Percentiles rank a stretch among this genome's conserved stretches.
These are phyloP conservation scores for Metalampra italica DNA, from an alignment of 2,888 invertebrate species.

Conservation along the genomic window DNA sequence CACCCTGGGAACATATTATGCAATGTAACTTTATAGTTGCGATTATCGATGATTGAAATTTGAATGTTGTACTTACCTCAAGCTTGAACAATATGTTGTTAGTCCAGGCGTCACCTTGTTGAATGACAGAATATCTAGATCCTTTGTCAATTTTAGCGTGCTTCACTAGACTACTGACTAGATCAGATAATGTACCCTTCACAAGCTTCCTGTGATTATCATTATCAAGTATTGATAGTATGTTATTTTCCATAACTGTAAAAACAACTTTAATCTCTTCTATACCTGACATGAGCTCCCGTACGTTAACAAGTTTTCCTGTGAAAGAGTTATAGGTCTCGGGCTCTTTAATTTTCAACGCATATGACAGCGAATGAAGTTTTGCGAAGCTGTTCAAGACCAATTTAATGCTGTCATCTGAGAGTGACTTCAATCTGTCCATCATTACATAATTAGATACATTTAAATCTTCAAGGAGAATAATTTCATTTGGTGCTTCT, in stretches of 20 bases:
- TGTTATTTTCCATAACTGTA: not conserved
- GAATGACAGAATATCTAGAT: constrained; percentile 10
- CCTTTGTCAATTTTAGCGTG: not conserved
- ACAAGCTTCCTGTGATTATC: not conserved
- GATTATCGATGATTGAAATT: too few relatives aligned
- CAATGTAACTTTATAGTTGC: too few relatives aligned
- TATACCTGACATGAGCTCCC: not conserved
- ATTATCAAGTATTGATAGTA: not conserved
- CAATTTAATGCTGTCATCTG: constrained; percentile 19
- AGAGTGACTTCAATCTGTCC: constrained; percentile 21
- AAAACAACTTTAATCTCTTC: not conserved
- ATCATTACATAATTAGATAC: constrained; percentile 26
- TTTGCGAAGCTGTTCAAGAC: constrained; percentile 30
- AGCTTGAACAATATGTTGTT: constrained; percentile 25
- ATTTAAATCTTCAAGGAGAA: constrained; percentile 39
- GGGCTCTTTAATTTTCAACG: constrained; percentile 29
- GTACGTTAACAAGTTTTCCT: not conserved
- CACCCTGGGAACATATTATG: constrained; percentile 18
- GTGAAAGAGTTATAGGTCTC: not conserved
- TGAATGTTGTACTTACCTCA: constrained; percentile 17
- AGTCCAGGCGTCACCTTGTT: constrained; percentile 16
- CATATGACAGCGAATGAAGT: constrained; percentile 35
- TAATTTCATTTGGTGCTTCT: constrained; percentile 34
- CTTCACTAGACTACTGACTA: not conserved
- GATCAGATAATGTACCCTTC: not conserved